phyloP scores from a whole-genome alignment of 2,888 invertebrate genomes.

The Cephus pulcher region DNA sequence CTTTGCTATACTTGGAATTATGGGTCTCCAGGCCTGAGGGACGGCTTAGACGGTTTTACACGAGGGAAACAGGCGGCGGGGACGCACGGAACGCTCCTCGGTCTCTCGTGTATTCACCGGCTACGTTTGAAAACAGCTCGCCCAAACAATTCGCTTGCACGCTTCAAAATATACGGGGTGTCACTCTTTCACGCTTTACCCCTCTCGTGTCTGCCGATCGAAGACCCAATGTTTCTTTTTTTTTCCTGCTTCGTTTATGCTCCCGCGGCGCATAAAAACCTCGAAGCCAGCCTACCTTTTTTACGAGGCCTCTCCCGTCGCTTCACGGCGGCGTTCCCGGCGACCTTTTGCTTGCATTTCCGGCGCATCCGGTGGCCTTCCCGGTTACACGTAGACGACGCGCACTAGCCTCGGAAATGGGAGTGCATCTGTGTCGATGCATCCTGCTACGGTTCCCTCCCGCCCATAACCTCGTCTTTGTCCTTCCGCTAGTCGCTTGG shows the following conservation, averaged over 20 bases:
- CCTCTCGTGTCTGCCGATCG: neutral
- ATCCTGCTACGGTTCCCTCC: neutral
- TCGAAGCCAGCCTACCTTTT: neutral
- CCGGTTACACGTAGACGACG: neutral
- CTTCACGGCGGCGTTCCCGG: conserved; percentile 17
- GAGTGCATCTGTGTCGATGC: conserved; percentile 13
- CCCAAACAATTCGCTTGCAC: neutral
- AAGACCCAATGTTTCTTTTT: neutral
- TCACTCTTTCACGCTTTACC: neutral
- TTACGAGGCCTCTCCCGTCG: neutral
- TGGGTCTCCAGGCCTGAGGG: neutral
- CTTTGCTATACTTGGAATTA: neutral
- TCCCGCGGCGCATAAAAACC: neutral
- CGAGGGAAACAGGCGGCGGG: neutral
- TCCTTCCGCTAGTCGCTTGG: neutral
- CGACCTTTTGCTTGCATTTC: conserved; percentile 31
- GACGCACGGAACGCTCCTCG: neutral
- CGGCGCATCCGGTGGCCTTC: conserved; percentile 29
- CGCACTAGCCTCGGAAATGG: neutral
- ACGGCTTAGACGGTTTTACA: neutral
- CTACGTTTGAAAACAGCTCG: neutral
- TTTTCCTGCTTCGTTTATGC: neutral
- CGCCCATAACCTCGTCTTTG: neutral
- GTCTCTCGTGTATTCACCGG: neutral
- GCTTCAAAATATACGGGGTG: neutral